phyloP scores from a whole-genome alignment of 2,888 invertebrate genomes.

The Antitype chi region DNA sequence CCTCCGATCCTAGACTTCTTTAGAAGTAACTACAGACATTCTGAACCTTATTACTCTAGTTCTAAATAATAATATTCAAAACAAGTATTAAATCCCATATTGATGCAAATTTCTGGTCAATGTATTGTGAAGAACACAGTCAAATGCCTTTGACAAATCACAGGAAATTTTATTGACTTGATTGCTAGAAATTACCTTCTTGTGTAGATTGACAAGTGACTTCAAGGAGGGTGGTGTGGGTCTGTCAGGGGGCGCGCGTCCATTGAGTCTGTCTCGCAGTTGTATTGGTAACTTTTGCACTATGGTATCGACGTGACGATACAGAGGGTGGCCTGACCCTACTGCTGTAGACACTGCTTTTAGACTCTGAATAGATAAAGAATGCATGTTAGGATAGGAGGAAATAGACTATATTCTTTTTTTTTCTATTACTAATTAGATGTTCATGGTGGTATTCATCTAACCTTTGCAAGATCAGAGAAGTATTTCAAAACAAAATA shows the following conservation, averaged over 20 bases:
- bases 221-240: slow-evolving; percentile 94
- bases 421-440: neutral
- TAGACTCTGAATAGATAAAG: slow-evolving; percentile 92
- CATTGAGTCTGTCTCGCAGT: slow-evolving; percentile 93
- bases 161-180: neutral
- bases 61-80: neutral
- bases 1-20: too few relatives aligned
- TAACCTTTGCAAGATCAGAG: neutral
- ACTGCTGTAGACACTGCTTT: slow-evolving; percentile 95
- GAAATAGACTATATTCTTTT: neutral
- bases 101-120: neutral
- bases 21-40: neutral
- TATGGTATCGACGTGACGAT: slow-evolving; percentile 96
- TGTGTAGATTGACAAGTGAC: slow-evolving; percentile 96
- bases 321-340: slow-evolving; percentile 93
- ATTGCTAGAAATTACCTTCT: slow-evolving; percentile 91
- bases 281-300: slow-evolving; percentile 96
- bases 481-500: neutral
- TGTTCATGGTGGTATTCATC: neutral
- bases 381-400: neutral
- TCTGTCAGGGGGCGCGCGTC: slow-evolving; percentile 90
- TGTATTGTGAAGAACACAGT: neutral
- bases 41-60: neutral
- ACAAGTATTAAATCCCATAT: neutral
- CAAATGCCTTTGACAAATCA: slow-evolving; percentile 2